phyloP scores from a whole-genome alignment of 1,140 invertebrate species.

The Zelostemma sp. region DNA sequence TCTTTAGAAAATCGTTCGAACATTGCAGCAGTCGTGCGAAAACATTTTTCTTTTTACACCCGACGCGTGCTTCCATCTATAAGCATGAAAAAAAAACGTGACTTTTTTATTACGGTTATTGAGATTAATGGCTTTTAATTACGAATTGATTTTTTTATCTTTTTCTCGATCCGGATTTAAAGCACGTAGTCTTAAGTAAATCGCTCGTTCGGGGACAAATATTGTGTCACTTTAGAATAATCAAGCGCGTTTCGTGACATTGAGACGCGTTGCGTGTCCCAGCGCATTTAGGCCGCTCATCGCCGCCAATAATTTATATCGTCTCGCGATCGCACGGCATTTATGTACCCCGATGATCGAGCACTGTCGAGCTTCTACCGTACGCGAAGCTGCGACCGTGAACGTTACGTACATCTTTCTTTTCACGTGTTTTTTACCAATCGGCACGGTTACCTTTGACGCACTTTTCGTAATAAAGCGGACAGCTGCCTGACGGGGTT shows the following conservation, averaged over 20 bases:
- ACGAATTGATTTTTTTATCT: neutral
- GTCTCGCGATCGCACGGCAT: neutral
- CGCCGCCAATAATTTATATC: constrained; percentile 39
- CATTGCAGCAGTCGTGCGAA: constrained; percentile 39
- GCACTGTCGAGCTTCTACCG: constrained; percentile 17
- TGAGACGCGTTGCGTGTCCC: constrained; percentile 46
- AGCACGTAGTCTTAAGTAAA: constrained; percentile 28
- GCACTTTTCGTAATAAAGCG: constrained; percentile 38
- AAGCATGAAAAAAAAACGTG: constrained; percentile 5
- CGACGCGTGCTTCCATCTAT: constrained; percentile 41
- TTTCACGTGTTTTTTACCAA: constrained; percentile 26
- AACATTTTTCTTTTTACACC: constrained; percentile 14
- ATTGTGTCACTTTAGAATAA: constrained; percentile 42
- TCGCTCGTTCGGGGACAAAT: constrained; percentile 36
- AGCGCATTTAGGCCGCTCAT: constrained; percentile 45
- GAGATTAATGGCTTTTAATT: neutral
- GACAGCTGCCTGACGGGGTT: constrained; percentile 58
- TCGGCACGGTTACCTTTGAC: constrained; percentile 8
- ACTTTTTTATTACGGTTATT: neutral
- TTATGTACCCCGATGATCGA: constrained; percentile 40
- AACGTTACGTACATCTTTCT: constrained; percentile 24
- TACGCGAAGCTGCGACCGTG: neutral
- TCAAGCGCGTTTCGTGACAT: constrained; percentile 43
- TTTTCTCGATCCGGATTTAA: neutral
- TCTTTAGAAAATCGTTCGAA: constrained; percentile 29